phyloP scores from a whole-genome alignment of 1,140 invertebrate genomes.

The Drosophila pandora region DNA sequence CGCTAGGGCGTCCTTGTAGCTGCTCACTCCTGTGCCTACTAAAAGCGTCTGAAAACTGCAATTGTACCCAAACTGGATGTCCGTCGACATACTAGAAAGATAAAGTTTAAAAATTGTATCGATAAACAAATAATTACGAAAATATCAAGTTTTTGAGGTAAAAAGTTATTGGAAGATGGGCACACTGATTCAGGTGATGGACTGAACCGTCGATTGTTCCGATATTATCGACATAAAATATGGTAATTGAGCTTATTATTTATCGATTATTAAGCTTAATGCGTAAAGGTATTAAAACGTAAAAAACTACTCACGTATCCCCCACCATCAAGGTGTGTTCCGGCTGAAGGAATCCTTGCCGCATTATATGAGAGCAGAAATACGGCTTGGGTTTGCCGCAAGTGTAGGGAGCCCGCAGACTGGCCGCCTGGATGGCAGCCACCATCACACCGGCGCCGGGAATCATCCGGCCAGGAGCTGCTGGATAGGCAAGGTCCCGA shows the following conservation, averaged over 20 bases:
- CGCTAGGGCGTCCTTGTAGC: constrained; percentile 20
- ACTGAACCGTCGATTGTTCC: too few species aligned
- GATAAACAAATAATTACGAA: too few species aligned
- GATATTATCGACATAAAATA: too few species aligned
- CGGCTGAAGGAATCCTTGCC: constrained; percentile 39
- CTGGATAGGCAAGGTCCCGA: constrained; percentile 31
- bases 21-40: constrained; percentile 55
- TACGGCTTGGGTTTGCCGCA: constrained; percentile 60
- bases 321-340: constrained; percentile 60
- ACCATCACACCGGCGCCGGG: constrained; percentile 10
- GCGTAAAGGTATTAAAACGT: not conserved
- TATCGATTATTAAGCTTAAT: too few species aligned
- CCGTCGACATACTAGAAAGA: constrained; percentile 39
- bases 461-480: constrained; percentile 6
- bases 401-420: constrained; percentile 41
- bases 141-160: too few species aligned
- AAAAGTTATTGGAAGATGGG: too few species aligned
- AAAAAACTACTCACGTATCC: constrained; percentile 44
- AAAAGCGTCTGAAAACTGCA: constrained; percentile 62
- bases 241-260: too few species aligned
- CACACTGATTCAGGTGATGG: too few species aligned
- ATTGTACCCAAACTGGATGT: constrained; percentile 61
- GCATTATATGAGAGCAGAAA: constrained; percentile 41
- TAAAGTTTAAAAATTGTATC: too few species aligned
- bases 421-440: constrained; percentile 4